Evolutionary conservation across 2,113 vertebrate genomes (phyloP), one percentile per base, ranked within the genome.

Genomic region (Plecturocebus donacophilus): DNA sequence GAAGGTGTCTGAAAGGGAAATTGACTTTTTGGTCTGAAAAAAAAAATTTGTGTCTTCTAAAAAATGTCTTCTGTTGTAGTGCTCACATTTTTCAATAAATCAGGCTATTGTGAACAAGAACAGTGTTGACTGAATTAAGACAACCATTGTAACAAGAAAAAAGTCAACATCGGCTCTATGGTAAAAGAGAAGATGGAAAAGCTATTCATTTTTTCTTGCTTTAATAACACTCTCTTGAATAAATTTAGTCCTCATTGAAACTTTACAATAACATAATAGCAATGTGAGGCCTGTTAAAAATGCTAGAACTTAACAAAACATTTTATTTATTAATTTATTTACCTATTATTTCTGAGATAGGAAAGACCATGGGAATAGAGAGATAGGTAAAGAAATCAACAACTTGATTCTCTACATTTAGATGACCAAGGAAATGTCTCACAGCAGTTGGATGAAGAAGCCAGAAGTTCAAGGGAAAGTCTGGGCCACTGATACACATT

Each of bases 121-220:
- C 1, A 68, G 35, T 61, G 45, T 70, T 94, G 58, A 88, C 47
- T 92, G 58, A 96, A 91, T 91, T 95, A 75, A 76, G 27, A 85
- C 1, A 75, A 75, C 6, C 42, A 10, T 68, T 90, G 16, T 73
- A 30, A 52, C 6, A 49, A 45, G 5, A 83, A 49, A 47, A 86
- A 81, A 66, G 6, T 54, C 20, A 25, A 68, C 17, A 86, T 75
- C 30, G 93, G 45, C 92, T 89, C 42, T 71, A 9, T 21, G 61
- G 4, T 32, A n/a, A 80, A 91, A 58, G 3, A 73, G 52, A 82
- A 73, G 30, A 52, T 42, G 6, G 6, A 75, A 85, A 93, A 3
- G 10, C 1, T 76, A 68, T 56, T 70, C 86, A 64, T 76, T 86
- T 80, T 35, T 76, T 95, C 21, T 90, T 80, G 2, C 80, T 92